Base-by-base conservation (phyloP, 2,113 vertebrate genomes). In the Micronisus gabar region DNA sequence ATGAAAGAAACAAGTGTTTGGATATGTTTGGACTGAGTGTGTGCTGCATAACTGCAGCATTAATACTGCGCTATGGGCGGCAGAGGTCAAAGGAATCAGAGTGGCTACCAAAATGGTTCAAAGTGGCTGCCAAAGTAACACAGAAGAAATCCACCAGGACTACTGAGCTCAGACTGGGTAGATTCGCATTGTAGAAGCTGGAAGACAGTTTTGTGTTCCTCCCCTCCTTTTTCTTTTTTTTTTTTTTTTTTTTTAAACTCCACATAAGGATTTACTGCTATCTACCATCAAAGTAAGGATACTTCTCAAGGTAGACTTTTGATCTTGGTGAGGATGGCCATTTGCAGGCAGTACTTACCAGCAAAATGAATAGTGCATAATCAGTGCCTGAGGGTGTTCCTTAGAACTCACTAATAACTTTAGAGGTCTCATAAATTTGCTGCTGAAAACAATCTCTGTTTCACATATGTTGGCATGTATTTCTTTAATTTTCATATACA, bases 11-110 rank as follows among this genome's bases (percentile, higher is more conserved):
- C 4, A 74, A 58, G 8, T 11, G 2, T 30, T 50, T n/a, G 13
- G 16, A 8, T 59, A 34, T 52, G 6, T 55, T 86, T 66, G 56
- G 23, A 61, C 25, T 27, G 29, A 47, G 7, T 23, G 19, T 20
- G 32, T 36, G 19, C 40, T 43, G 18, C 7, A 0, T 15, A 41
- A 45, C 5, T n/a, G 47, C 25, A 45, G 20, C 8, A 4, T 13
- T 32, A 47, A 30, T 13, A 12, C 12, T 8, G 7, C 1, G 1
- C 30, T 41, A 8, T 7, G 13, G 21, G 15, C 0, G 0, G 15
- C 36, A 32, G 30, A 67, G 15, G 13, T 56, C 58, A 67, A 55
- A 50, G 38, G 22, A 78, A 34, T 8, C 8, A 63, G 32, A 20
- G 11, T 21, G 23, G 13, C 6, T 47, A 23, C 61, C 72, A 52